Evolutionary conservation across 2,113 vertebrate species (phyloP).

Genomic region (Lagopus muta): DNA sequence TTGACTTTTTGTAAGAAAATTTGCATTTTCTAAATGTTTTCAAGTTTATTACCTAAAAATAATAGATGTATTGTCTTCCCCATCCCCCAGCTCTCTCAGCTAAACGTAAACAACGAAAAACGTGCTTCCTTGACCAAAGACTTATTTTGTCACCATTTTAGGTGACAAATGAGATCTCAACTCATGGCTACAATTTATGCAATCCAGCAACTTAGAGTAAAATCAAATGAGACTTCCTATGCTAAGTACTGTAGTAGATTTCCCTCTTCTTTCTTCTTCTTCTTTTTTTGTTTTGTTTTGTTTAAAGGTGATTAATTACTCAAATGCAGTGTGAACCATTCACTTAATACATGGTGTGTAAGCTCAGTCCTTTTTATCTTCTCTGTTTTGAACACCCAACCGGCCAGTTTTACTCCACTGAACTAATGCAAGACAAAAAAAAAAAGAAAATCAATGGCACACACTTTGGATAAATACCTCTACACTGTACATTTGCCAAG

Average conservation of each 20-base stretch:
- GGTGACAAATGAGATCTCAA: slow-evolving; percentile 20
- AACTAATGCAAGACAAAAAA: slow-evolving; percentile 46
- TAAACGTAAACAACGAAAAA: slow-evolving; percentile 45
- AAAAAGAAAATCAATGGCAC: slow-evolving; percentile 64
- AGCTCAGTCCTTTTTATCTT: slow-evolving; percentile 63
- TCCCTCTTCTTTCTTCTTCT: background rate
- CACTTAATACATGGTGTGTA: slow-evolving; percentile 67
- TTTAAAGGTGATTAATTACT: slow-evolving; percentile 69
- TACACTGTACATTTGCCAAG: slow-evolving; percentile 78
- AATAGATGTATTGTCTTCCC: slow-evolving; percentile 29
- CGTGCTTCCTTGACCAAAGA: background rate
- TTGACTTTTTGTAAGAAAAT: slow-evolving; percentile 54
- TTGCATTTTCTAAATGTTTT: slow-evolving; percentile 41
- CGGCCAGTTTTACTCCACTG: slow-evolving; percentile 54
- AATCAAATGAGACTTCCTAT: slow-evolving; percentile 32
- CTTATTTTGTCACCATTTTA: slow-evolving; percentile 21
- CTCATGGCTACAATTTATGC: background rate
- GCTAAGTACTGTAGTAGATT: slow-evolving; percentile 35
- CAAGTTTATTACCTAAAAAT: slow-evolving; percentile 59
- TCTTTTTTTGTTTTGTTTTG: background rate
- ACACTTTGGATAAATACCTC: slow-evolving; percentile 78
- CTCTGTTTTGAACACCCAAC: slow-evolving; percentile 61
- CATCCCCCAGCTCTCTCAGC: background rate
- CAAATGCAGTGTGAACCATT: slow-evolving; percentile 62
- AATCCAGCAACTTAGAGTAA: slow-evolving; percentile 8